A percentile compares a stretch with the other conserved stretches of the same genome.
phyloP scores from a whole-genome alignment of 1,140 invertebrate species.

The Drosophila santomea region DNA sequence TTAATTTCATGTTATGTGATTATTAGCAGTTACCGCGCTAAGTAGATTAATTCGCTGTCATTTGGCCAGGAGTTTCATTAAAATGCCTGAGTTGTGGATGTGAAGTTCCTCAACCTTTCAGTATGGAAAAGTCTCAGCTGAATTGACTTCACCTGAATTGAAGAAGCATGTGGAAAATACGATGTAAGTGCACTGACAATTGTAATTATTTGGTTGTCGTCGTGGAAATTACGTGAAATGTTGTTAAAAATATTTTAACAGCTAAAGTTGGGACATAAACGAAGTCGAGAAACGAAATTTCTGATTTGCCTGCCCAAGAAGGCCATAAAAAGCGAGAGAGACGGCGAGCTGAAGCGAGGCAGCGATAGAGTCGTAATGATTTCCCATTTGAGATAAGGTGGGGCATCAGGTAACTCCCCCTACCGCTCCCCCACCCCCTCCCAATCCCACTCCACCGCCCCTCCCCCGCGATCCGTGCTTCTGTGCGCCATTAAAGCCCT shows the following conservation, averaged over 20 bases:
- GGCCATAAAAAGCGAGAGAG: slow-evolving; percentile 27
- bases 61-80: neutral
- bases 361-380: slow-evolving; percentile 60
- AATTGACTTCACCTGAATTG: neutral
- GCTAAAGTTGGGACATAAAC: slow-evolving; percentile 73
- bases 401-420: slow-evolving; percentile 47
- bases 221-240: slow-evolving; percentile 73
- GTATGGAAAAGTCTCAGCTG: neutral
- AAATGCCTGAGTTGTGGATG: neutral
- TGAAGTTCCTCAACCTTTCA: neutral
- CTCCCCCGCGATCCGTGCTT: slow-evolving; percentile 20
- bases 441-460: neutral
- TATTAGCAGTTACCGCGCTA: slow-evolving; percentile 59
- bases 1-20: slow-evolving; percentile 74
- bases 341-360: slow-evolving; percentile 1
- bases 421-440: neutral
- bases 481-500: slow-evolving; percentile 41
- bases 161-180: slow-evolving; percentile 59
- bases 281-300: slow-evolving; percentile 43
- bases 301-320: slow-evolving; percentile 68
- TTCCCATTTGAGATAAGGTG: slow-evolving; percentile 79
- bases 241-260: slow-evolving; percentile 77
- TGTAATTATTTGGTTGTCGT: slow-evolving; percentile 68
- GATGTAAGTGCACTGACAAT: slow-evolving; percentile 62
- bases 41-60: slow-evolving; percentile 29